phyloP scores from a whole-genome alignment of 2,797 vertebrate species.

The Pseudopleuronectes americanus region DNA sequence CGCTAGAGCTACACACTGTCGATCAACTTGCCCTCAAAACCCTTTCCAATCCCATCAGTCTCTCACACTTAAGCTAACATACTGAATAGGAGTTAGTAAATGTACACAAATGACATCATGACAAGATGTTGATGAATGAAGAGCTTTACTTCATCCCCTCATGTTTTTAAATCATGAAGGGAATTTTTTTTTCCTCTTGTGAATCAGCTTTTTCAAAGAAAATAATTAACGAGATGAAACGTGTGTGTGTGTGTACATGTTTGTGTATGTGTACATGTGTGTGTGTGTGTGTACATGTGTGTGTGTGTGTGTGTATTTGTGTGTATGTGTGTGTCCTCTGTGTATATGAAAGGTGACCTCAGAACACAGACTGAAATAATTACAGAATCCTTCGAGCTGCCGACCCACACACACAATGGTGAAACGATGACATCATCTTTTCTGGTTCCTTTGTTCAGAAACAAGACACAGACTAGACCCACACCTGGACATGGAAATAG shows the following conservation, averaged over 20 bases:
- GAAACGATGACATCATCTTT: constrained; percentile 72
- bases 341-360: constrained; percentile 63
- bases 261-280: background rate
- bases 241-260: too few relatives aligned
- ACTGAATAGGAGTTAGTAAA: background rate
- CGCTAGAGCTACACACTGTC: background rate
- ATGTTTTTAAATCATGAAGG: too few relatives aligned
- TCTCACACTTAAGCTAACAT: background rate
- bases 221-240: too few relatives aligned
- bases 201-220: too few relatives aligned
- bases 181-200: too few relatives aligned
- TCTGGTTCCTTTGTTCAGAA: constrained; percentile 60
- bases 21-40: background rate
- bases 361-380: constrained; percentile 60
- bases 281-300: too few relatives aligned
- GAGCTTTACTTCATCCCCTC: background rate
- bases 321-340: background rate
- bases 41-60: too few relatives aligned
- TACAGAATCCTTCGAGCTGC: constrained; percentile 21
- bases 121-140: constrained; percentile 33
- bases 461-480: constrained; percentile 27
- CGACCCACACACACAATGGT: background rate
- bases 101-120: constrained; percentile 32
- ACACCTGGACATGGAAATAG: constrained; percentile 31
- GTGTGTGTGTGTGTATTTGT: constrained; percentile 10